A percentile compares a stretch with the other conserved stretches of the same genome.
Evolutionary conservation across 2,888 invertebrate species (phyloP).

Genomic region (Drosophila affinis): DNA sequence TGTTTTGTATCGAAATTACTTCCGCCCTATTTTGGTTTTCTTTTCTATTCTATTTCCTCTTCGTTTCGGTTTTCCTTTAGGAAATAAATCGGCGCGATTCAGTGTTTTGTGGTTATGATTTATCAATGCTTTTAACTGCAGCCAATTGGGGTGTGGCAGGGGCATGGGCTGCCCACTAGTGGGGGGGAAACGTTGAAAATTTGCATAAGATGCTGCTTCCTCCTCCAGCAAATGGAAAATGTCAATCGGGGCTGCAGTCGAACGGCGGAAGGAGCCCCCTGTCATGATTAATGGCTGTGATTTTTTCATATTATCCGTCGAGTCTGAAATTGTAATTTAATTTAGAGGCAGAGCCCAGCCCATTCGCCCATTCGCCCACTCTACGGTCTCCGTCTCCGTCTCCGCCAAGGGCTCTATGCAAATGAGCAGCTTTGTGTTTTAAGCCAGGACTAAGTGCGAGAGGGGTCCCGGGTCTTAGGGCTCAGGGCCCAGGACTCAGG

Average conservation of each 20-base stretch:
- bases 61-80: slow-evolving; percentile 1
- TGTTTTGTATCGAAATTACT: neutral
- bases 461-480: neutral
- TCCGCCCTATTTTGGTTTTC: neutral
- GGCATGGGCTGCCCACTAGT: neutral
- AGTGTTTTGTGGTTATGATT: slow-evolving; percentile 70
- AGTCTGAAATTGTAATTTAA: slow-evolving; percentile 75
- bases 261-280: slow-evolving; percentile 31
- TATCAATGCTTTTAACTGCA: slow-evolving; percentile 80
- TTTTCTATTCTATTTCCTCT: neutral
- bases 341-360: slow-evolving; percentile 60
- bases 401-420: slow-evolving; percentile 56
- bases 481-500: neutral
- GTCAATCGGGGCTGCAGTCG: slow-evolving; percentile 69
- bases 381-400: slow-evolving; percentile 36
- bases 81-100: slow-evolving; percentile 51
- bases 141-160: slow-evolving; percentile 46
- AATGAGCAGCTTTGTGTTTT: slow-evolving; percentile 64
- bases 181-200: slow-evolving; percentile 27
- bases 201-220: slow-evolving; percentile 57
- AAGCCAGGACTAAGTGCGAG: slow-evolving; percentile 47
- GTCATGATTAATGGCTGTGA: slow-evolving; percentile 73
- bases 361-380: slow-evolving; percentile 21
- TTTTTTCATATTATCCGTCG: slow-evolving; percentile 66
- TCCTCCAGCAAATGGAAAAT: slow-evolving; percentile 68